Evolutionary conservation across 2,888 invertebrate genomes (phyloP).

Genomic region (Tinea trinotella): DNA sequence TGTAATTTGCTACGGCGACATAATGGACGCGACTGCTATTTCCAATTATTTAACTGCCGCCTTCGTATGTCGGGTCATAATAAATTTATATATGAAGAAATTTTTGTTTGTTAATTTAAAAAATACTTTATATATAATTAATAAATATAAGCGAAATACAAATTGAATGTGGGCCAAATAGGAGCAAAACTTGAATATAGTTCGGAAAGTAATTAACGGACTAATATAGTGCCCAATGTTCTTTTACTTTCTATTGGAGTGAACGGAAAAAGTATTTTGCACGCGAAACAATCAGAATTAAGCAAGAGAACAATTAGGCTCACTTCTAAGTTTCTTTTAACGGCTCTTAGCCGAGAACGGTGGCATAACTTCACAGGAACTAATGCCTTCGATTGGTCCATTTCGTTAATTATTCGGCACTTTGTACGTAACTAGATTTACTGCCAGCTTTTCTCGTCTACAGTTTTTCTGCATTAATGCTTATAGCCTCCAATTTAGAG

Average conservation of each 20-base stretch:
- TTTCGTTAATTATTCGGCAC: constrained; percentile 72
- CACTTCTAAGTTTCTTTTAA: constrained; percentile 70
- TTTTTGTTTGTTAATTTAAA: no score
- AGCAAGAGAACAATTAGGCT: constrained; percentile 61
- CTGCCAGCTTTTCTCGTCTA: constrained; percentile 48
- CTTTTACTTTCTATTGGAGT: constrained; percentile 13
- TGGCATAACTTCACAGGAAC: constrained; percentile 17
- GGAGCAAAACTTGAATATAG: constrained; percentile 39
- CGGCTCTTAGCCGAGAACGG: constrained; percentile 48
- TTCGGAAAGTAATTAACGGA: constrained; percentile 68
- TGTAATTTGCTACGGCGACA: no score
- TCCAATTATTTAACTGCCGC: no score
- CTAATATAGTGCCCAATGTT: constrained; percentile 35
- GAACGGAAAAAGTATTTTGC: constrained; percentile 15
- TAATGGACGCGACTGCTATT: no score
- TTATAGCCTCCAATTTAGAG: neutral
- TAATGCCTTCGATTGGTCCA: constrained; percentile 58
- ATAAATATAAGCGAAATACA: neutral
- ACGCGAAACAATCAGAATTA: constrained; percentile 65
- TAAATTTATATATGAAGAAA: no score
- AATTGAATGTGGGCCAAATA: no score
- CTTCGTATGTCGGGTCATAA: no score
- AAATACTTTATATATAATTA: no score
- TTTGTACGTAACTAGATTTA: constrained; percentile 71
- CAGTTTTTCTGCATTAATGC: constrained; percentile 29